These are phyloP conservation scores for Ormyrus rosae DNA, from an alignment of 2,888 invertebrate genomes.

Conservation along the genomic window DNA sequence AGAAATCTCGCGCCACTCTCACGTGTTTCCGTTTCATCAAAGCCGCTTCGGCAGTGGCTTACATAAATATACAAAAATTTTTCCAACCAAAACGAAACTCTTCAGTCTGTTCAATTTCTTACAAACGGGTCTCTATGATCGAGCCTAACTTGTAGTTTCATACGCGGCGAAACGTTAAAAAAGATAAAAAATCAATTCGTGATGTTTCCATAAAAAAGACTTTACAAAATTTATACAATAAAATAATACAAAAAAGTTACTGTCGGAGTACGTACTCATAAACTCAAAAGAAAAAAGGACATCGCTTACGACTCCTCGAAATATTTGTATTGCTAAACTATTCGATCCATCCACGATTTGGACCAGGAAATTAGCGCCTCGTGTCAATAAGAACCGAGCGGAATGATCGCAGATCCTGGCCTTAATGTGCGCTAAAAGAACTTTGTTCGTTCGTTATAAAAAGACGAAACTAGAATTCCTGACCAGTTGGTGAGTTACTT, in stretches of 20 bases:
- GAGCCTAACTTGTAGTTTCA: conserved; percentile 35
- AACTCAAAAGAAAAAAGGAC: conserved; percentile 35
- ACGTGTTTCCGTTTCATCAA: conserved; percentile 38
- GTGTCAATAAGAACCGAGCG: conserved; percentile 36
- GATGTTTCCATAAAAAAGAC: conserved; percentile 52
- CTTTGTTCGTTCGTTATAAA: conserved; percentile 11
- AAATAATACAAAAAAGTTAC: conserved; percentile 55
- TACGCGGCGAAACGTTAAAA: conserved; percentile 44
- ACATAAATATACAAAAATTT: conserved; percentile 51
- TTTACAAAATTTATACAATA: conserved; percentile 59
- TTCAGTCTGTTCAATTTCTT: conserved; percentile 51
- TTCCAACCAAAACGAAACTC: conserved; percentile 37
- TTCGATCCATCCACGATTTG: conserved; percentile 31
- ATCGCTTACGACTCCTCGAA: conserved; percentile 30
- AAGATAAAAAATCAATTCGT: conserved; percentile 44
- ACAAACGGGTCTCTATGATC: conserved; percentile 18
- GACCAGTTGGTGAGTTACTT: conserved; percentile 9
- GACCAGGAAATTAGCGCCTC: conserved; percentile 22
- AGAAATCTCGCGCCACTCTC: conserved; percentile 50
- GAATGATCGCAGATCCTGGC: conserved; percentile 22
- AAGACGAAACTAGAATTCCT: conserved; percentile 27
- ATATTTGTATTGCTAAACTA: conserved; percentile 49
- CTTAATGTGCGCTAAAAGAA: conserved; percentile 44
- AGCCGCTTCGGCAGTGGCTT: conserved; percentile 54
- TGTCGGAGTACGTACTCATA: conserved; percentile 32